Conservation (phyloP, 2,888 invertebrate genomes). For the Flexamia atlantica region DNA sequence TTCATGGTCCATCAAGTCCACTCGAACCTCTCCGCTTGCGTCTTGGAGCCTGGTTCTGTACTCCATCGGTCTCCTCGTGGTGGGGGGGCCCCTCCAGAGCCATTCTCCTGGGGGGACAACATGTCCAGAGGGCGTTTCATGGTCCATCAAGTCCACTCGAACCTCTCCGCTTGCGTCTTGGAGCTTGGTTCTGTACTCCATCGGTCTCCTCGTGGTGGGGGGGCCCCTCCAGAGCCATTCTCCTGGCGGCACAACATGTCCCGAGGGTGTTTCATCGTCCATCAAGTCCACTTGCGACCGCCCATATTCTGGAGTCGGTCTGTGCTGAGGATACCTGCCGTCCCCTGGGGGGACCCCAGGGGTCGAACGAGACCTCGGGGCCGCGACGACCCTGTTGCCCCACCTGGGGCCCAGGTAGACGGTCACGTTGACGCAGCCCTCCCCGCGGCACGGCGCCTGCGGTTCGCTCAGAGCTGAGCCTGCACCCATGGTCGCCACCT, state of each 20-base stretch:
- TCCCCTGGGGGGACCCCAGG: background rate
- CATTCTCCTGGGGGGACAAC: too few relatives aligned
- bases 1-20: too few relatives aligned
- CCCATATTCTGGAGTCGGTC: background rate
- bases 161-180: background rate
- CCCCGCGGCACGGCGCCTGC: background rate
- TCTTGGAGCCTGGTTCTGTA: too few relatives aligned
- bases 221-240: too few relatives aligned
- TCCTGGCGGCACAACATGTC: too few relatives aligned
- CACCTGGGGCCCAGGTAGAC: slow-evolving; percentile 7
- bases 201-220: too few relatives aligned
- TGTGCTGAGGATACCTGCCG: background rate
- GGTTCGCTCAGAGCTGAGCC: background rate
- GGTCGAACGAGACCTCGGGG: background rate
- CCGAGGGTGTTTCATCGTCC: background rate
- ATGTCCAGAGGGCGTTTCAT: slow-evolving; percentile 1
- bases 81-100: background rate
- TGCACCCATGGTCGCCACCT: background rate
- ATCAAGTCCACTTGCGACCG: background rate
- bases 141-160: too few relatives aligned
- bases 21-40: background rate
- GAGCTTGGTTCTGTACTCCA: background rate
- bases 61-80: background rate
- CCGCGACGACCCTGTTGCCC: background rate
- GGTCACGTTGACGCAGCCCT: slow-evolving; percentile 20